These are phyloP conservation scores for Coreius guichenoti DNA, from an alignment of 2,797 vertebrate genomes.

Conservation along the genomic window DNA sequence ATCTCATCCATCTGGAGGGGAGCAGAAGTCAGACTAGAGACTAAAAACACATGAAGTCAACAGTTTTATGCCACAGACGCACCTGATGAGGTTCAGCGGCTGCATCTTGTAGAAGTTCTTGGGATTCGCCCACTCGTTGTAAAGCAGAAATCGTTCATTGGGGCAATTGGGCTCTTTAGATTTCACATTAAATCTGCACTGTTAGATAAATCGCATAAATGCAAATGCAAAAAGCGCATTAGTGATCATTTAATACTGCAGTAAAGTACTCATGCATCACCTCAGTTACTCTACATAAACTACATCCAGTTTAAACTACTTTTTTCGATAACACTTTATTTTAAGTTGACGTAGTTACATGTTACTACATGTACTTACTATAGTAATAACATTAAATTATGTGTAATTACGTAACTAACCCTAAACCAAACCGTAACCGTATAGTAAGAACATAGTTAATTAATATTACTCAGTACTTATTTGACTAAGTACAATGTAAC, in stretches of 20 bases:
- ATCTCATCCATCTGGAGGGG: not conserved
- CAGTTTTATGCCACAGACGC: not conserved
- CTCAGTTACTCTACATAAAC: not conserved
- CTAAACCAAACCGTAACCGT: no score
- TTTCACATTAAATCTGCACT: slow-evolving; percentile 92
- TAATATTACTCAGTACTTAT: no score
- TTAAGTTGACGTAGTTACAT: no score
- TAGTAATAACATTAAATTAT: no score
- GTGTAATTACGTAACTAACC: not conserved
- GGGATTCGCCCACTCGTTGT: slow-evolving; percentile 90
- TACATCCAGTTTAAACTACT: not conserved
- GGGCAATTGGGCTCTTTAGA: slow-evolving; percentile 82
- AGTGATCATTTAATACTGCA: not conserved
- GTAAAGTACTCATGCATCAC: not conserved
- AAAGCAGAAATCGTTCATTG: slow-evolving; percentile 86
- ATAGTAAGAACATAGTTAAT: no score
- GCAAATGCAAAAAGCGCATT: not conserved
- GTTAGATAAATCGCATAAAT: slow-evolving; percentile 19
- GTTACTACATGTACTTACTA: no score
- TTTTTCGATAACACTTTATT: not conserved
- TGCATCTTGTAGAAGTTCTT: slow-evolving; percentile 94
- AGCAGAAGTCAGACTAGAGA: not conserved
- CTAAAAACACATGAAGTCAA: not conserved
- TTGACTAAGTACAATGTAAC: no score
- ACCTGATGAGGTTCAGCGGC: slow-evolving; percentile 92